Base-by-base conservation (phyloP, 1,140 invertebrate species). In the Dreissena polymorpha region DNA sequence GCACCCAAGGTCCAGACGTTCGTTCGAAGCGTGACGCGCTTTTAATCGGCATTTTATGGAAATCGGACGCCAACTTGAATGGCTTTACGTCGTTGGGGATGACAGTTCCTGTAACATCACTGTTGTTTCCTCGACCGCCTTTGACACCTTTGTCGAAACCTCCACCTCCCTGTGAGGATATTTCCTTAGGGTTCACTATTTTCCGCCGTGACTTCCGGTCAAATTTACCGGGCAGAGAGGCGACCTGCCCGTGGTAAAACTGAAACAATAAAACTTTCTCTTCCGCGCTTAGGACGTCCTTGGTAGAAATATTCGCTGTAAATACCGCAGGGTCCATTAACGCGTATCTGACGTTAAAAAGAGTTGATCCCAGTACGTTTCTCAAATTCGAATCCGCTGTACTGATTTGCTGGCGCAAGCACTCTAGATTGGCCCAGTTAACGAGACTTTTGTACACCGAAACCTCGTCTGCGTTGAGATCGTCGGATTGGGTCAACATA, bases 321-420 rank as follows among this genome's bases (percentile, higher is more conserved):
- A 85, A 74, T n/a, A 51, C 57, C 8, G 70, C 39, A n/a, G 57
- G n/a, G 39, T 71, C 68, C 53, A 85, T 67, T 14, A 69, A 53
- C 18, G 80, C 71, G 67, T 83, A 86, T 0, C 85, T 55, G 13
- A 86, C 68, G 29, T 64, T 65, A 63, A 63, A 82, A 8, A 86
- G 7, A 16, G 76, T 12, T 0, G 57, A 14, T 14, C 73, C 84
- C 57, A 86, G 77, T 16, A 69, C 60, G 27, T 68, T 23, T 64
- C 84, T 70, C 65, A 29, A n/a, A 53, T 49, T 72, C 14, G 39
- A 25, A 39, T 77, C 57, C 50, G 23, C 73, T 21, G 39, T 27
- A 13, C 60, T 60, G 16, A 70, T 14, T 29, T 73, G 14, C 53
- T 76, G 12, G 10, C 69, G n/a, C n/a, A 63, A 18, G 63, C 85